Conservation (phyloP, 2,888 invertebrate species). For the Drosophila vallismaia region DNA sequence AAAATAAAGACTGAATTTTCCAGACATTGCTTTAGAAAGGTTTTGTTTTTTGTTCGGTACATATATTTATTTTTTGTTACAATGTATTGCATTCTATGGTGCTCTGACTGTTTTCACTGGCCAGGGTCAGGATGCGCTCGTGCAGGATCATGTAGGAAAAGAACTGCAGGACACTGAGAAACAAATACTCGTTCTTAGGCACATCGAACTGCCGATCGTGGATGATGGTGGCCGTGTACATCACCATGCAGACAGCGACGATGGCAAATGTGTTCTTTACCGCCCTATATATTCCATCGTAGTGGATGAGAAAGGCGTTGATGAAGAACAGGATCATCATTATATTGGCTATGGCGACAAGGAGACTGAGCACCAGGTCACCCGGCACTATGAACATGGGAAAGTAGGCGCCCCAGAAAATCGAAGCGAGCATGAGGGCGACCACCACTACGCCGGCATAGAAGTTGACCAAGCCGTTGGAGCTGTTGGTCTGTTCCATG, state of each 20-base stretch:
- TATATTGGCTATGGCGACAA: constrained; percentile 54
- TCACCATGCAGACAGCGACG: constrained; percentile 54
- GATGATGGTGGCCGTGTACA: constrained; percentile 66
- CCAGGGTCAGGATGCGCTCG: constrained; percentile 52
- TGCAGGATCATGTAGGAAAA: constrained; percentile 63
- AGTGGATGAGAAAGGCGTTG: constrained; percentile 35
- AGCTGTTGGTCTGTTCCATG: constrained; percentile 53
- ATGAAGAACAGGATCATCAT: constrained; percentile 56
- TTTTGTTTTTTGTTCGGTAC: too few relatives aligned
- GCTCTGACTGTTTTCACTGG: not conserved
- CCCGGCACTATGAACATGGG: constrained; percentile 67
- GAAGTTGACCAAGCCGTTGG: constrained; percentile 46
- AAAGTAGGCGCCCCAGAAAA: constrained; percentile 66
- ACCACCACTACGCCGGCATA: constrained; percentile 59
- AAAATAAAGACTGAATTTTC: not conserved
- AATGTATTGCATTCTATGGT: not conserved
- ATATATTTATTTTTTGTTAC: not conserved
- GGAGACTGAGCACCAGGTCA: constrained; percentile 60
- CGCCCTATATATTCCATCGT: not conserved
- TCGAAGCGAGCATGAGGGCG: constrained; percentile 38
- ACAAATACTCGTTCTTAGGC: constrained; percentile 59
- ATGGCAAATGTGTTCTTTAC: constrained; percentile 62
- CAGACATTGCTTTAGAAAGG: not conserved
- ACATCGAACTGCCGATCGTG: constrained; percentile 67
- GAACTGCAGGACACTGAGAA: constrained; percentile 59